Percentiles rank a stretch among this genome's conserved stretches.
These are phyloP conservation scores for Corydoras sp. DNA, from an alignment of 2,113 vertebrate genomes.

Conservation along the genomic window DNA sequence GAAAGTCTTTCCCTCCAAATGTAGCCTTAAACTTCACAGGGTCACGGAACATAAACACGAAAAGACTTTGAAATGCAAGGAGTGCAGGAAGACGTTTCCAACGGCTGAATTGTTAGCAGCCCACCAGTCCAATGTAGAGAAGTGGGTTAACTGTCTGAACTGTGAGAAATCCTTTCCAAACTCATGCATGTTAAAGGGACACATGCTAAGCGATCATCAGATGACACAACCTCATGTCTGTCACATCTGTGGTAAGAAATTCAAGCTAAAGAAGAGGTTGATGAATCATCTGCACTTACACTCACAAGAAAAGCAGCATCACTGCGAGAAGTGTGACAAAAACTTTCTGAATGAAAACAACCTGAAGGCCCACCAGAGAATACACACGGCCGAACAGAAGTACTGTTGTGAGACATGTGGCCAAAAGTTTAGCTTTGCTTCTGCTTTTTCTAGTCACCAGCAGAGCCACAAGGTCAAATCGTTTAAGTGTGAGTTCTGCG, in stretches of 20 bases:
- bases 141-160: background rate
- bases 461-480: slow-evolving; percentile 40
- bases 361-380: slow-evolving; percentile 44
- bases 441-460: slow-evolving; percentile 57
- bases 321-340: slow-evolving; percentile 43
- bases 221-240: slow-evolving; percentile 40
- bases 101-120: background rate
- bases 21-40: slow-evolving; percentile 4
- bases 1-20: slow-evolving; percentile 2
- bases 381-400: slow-evolving; percentile 48
- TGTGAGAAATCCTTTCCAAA: slow-evolving; percentile 9
- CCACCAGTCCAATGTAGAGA: background rate
- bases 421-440: slow-evolving; percentile 44
- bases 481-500: slow-evolving; percentile 43
- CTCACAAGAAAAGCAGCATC: slow-evolving; percentile 44
- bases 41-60: background rate
- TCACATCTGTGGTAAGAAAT: slow-evolving; percentile 43
- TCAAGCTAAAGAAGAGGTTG: slow-evolving; percentile 41
- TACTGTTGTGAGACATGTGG: slow-evolving; percentile 42
- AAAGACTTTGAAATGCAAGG: background rate
- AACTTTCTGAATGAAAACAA: slow-evolving; percentile 37
- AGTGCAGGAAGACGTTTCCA: background rate
- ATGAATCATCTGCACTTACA: slow-evolving; percentile 46
- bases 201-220: slow-evolving; percentile 1
- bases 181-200: background rate